A percentile compares a stretch with the other conserved stretches of the same genome.
These are phyloP conservation scores for Tokudaia tokunoshimensis DNA, from an alignment of 2,797 vertebrate genomes.

Conservation along the genomic window DNA sequence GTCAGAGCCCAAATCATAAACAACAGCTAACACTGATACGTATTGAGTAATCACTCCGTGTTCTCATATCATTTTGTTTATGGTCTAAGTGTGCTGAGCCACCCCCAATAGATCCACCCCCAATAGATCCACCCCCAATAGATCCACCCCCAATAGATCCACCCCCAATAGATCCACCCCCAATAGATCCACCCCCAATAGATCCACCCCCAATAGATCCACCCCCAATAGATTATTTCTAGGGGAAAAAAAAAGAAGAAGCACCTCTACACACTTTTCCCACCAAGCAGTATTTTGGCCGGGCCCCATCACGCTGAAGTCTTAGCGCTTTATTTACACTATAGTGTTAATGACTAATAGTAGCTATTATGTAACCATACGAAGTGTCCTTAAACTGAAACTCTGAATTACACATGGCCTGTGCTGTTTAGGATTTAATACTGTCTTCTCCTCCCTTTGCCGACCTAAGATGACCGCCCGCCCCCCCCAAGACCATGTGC, in stretches of 20 bases:
- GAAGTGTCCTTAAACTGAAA: constrained; percentile 19
- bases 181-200: background rate
- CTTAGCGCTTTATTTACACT: background rate
- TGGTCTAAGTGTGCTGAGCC: background rate
- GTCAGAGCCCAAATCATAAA: background rate
- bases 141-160: background rate
- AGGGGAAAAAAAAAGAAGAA: background rate
- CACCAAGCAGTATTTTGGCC: background rate
- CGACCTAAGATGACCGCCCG: background rate
- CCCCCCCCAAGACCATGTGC: background rate
- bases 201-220: background rate
- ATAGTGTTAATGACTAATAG: background rate
- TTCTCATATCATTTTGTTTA: background rate
- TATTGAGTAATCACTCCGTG: background rate
- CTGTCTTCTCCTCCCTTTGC: background rate
- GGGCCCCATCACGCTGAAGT: background rate
- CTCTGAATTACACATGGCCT: background rate
- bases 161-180: no score
- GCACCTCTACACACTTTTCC: background rate
- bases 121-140: background rate
- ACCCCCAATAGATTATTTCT: background rate
- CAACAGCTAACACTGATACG: background rate
- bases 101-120: background rate
- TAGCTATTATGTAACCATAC: background rate
- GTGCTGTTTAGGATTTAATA: background rate